These are phyloP conservation scores for Bos taurus DNA, from an alignment of 2,113 vertebrate species.

Conservation along the genomic window ARS-UCD2.0 NC_037357.1:61127001-61127500, in stretches of 20 bases:
- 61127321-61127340: neutral
- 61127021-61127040: neutral
- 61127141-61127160: neutral
- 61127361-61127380: neutral
- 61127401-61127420: neutral
- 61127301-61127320: neutral
- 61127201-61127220: neutral
- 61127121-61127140: neutral
- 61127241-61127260: neutral
- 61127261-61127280: neutral
- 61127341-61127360: neutral
- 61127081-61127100: neutral
- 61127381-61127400: neutral
- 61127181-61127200: neutral
- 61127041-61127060: neutral
- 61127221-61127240: neutral
- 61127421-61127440: neutral
- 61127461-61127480: neutral
- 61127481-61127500: neutral
- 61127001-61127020: neutral
- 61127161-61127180: neutral
- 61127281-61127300: neutral
- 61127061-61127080: neutral
- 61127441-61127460: neutral
- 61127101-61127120: neutral